A percentile compares a stretch with the other conserved stretches of the same genome.
Conservation (phyloP, 2,797 vertebrate genomes). For the Karalla daura region DNA sequence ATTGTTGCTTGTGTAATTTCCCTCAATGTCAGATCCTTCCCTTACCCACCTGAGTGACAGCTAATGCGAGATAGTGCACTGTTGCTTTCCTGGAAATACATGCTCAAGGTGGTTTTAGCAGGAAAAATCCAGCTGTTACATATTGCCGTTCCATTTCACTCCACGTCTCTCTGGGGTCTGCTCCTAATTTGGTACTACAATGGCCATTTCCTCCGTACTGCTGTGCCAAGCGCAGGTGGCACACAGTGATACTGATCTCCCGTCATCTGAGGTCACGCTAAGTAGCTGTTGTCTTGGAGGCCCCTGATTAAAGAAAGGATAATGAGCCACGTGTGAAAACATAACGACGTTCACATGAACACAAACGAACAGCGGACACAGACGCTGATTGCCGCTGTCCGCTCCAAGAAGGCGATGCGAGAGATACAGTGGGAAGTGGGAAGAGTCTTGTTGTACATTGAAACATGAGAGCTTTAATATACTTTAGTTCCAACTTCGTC, state of each 20-base stretch:
- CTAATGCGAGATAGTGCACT: not conserved
- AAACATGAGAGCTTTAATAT: not conserved
- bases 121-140: slow-evolving; percentile 26
- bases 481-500: not conserved
- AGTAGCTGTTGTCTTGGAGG: slow-evolving; percentile 10
- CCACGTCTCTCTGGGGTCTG: slow-evolving; percentile 38
- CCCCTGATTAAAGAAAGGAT: slow-evolving; percentile 22
- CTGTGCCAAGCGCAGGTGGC: slow-evolving; percentile 66
- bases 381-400: not conserved
- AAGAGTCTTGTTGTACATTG: not conserved
- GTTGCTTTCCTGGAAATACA: not conserved
- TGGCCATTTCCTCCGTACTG: slow-evolving; percentile 60
- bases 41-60: not conserved
- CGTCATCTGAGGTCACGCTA: slow-evolving; percentile 36
- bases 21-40: not conserved
- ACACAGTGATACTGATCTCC: slow-evolving; percentile 33
- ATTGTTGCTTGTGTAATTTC: too few species aligned
- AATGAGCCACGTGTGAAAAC: not conserved
- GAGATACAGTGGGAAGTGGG: not conserved
- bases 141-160: not conserved
- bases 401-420: not conserved
- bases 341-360: not conserved
- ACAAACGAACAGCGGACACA: not conserved
- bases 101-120: not conserved
- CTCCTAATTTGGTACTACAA: slow-evolving; percentile 68